phyloP scores from a whole-genome alignment of 2,113 vertebrate species.

The Brienomyrus brachyistius region DNA sequence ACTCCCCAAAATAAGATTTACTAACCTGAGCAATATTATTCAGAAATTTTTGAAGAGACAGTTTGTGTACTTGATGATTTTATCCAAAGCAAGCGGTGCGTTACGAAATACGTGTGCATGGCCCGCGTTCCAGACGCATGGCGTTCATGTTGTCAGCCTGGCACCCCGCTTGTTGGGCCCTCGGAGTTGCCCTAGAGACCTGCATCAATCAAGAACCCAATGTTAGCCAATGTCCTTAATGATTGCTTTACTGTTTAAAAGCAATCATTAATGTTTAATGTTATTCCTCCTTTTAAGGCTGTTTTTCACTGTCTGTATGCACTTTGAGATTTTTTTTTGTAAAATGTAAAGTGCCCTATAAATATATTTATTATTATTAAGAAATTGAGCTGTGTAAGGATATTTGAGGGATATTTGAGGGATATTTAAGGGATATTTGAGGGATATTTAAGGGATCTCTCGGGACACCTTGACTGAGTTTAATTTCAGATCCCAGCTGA shows the following conservation, averaged over 20 bases:
- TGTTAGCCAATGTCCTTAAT: too few relatives aligned
- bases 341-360: too few relatives aligned
- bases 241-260: too few relatives aligned
- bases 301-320: too few relatives aligned
- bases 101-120: neutral
- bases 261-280: too few relatives aligned
- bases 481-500: neutral
- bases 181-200: neutral
- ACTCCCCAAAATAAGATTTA: neutral
- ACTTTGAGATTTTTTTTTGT: too few relatives aligned
- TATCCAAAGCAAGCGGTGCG: neutral
- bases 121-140: neutral
- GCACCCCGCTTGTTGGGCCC: too few relatives aligned
- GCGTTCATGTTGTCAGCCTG: neutral
- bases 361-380: too few relatives aligned
- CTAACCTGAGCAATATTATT: neutral
- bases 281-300: too few relatives aligned
- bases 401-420: neutral
- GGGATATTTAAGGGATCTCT: neutral
- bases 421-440: neutral
- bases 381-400: neutral
- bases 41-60: neutral
- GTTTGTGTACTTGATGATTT: neutral
- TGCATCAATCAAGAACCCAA: neutral
- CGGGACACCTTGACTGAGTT: neutral